These are phyloP conservation scores for Anser cygnoides DNA, from an alignment of 2,113 vertebrate species.

Conservation along the genomic window DNA sequence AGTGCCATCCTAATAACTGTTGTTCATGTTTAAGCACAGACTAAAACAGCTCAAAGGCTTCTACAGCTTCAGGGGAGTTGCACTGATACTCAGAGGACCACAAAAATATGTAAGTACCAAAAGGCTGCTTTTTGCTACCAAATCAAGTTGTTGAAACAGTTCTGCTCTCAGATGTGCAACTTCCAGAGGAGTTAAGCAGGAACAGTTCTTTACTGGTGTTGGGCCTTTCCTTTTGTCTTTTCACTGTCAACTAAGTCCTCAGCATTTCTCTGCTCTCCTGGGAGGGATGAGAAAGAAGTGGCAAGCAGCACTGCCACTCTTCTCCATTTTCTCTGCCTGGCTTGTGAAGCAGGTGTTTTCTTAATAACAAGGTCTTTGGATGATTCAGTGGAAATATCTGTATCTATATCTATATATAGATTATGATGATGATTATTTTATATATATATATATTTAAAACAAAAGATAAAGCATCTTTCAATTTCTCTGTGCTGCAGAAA, in stretches of 20 bases:
- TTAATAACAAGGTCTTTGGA: neutral
- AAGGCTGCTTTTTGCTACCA: neutral
- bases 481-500: neutral
- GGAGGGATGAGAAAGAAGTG: neutral
- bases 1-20: neutral
- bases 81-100: neutral
- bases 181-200: neutral
- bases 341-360: neutral
- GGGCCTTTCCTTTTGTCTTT: neutral
- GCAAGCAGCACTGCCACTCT: neutral
- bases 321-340: neutral
- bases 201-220: neutral
- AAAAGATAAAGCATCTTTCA: neutral
- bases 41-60: neutral
- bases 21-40: neutral
- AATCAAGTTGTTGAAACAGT: neutral
- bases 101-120: neutral
- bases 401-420: too few relatives aligned
- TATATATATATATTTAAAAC: neutral
- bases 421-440: neutral
- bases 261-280: neutral
- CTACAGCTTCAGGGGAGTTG: neutral
- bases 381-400: neutral
- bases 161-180: neutral
- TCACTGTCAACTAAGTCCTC: neutral